phyloP scores from a whole-genome alignment of 2,797 vertebrate genomes.

The Prunella strophiata region DNA sequence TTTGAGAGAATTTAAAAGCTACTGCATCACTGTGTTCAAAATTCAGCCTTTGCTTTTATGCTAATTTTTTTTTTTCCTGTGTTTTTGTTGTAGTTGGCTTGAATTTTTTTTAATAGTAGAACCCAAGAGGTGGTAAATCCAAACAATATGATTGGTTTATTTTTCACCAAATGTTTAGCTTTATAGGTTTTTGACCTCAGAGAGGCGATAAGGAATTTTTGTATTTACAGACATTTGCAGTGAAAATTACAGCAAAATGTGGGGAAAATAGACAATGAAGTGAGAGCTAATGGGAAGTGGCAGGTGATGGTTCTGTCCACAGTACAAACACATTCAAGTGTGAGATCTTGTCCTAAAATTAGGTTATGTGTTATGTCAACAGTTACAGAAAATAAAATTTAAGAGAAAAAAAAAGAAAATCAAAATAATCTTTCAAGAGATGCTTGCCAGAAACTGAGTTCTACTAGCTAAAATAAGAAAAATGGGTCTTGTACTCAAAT shows the following conservation, averaged over 20 bases:
- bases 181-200: background rate
- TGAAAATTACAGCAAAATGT: background rate
- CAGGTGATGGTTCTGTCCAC: background rate
- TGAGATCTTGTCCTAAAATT: background rate
- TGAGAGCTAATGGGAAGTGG: background rate
- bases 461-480: background rate
- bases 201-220: background rate
- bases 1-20: background rate
- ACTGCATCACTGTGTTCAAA: background rate
- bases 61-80: background rate
- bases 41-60: background rate
- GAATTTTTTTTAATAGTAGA: background rate
- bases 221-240: background rate
- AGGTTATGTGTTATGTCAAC: background rate
- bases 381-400: background rate
- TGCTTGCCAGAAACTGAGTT: rapidly evolving
- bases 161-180: background rate
- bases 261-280: background rate
- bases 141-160: background rate
- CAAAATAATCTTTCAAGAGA: background rate
- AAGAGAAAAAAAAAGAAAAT: background rate
- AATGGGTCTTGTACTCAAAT: background rate
- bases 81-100: background rate
- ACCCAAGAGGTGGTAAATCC: background rate
- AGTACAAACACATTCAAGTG: rapidly evolving